These are phyloP conservation scores for Galeopterus variegatus DNA, from an alignment of 2,113 vertebrate species.

Conservation along the genomic window DNA sequence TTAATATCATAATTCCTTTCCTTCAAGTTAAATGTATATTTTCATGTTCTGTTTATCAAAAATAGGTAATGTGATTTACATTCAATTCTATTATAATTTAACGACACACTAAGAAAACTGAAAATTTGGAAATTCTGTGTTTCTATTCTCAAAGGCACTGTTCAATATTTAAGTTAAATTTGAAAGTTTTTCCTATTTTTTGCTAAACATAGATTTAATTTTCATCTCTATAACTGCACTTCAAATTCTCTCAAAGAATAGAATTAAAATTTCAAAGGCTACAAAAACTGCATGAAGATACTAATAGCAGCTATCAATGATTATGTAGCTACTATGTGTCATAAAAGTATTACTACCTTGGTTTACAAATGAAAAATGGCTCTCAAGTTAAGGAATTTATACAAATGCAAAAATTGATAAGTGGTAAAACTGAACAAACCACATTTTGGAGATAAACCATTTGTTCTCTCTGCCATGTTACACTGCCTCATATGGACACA, in stretches of 20 bases:
- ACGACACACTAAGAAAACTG: not conserved
- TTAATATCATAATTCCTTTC: not conserved
- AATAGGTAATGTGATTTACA: not conserved
- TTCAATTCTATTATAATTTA: constrained; percentile 7
- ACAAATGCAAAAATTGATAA: not conserved
- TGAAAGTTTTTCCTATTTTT: not conserved
- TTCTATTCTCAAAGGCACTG: not conserved
- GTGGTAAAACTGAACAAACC: not conserved
- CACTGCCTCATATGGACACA: not conserved
- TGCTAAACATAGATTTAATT: not conserved
- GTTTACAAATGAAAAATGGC: not conserved
- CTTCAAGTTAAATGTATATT: not conserved
- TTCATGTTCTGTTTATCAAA: not conserved
- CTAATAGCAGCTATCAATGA: not conserved
- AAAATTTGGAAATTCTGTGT: constrained; percentile 46
- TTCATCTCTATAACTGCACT: not conserved
- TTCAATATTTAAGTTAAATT: constrained; percentile 21
- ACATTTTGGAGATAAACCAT: not conserved
- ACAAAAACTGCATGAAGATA: not conserved
- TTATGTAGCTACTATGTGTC: not conserved
- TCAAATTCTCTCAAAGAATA: constrained; percentile 25
- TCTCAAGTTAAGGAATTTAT: constrained; percentile 33
- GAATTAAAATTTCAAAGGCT: not conserved
- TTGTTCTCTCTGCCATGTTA: not conserved
- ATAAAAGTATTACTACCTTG: not conserved